Percentiles rank a stretch among this genome's conserved stretches.
Evolutionary conservation across 2,797 vertebrate species (phyloP).

Genomic region (Argyrosomus regius): DNA sequence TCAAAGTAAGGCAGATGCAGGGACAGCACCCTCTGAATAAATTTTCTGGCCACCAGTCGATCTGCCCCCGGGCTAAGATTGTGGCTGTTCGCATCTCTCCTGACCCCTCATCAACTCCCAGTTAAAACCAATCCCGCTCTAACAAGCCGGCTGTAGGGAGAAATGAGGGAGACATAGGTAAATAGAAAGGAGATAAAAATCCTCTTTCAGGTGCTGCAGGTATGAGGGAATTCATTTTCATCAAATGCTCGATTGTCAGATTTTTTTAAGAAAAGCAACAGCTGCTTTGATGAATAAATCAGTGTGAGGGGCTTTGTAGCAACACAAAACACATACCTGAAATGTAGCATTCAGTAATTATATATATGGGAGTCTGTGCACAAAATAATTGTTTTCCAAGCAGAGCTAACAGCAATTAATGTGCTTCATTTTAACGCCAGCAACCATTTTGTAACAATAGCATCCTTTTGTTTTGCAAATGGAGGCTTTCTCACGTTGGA

Average conservation of each 20-base stretch:
- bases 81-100: slow-evolving; percentile 85
- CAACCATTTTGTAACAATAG: slow-evolving; percentile 33
- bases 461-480: slow-evolving; percentile 19
- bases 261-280: slow-evolving; percentile 9
- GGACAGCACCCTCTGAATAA: slow-evolving; percentile 86
- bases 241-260: slow-evolving; percentile 6
- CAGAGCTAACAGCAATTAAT: slow-evolving; percentile 1
- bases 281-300: slow-evolving; percentile 36
- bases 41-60: slow-evolving; percentile 87
- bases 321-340: slow-evolving; percentile 17
- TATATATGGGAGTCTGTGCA: background rate
- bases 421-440: slow-evolving; percentile 10
- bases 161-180: slow-evolving; percentile 20
- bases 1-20: slow-evolving; percentile 87
- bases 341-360: slow-evolving; percentile 9
- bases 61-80: slow-evolving; percentile 87
- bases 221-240: slow-evolving; percentile 16
- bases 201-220: slow-evolving; percentile 19
- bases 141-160: slow-evolving; percentile 53
- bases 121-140: slow-evolving; percentile 76
- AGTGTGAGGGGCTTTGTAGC: background rate
- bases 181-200: slow-evolving; percentile 28
- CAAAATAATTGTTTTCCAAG: slow-evolving; percentile 4
- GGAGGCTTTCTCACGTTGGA: slow-evolving; percentile 28
- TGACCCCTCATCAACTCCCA: slow-evolving; percentile 82